A percentile compares a stretch with the other conserved stretches of the same genome.
Evolutionary conservation across 2,888 invertebrate species (phyloP).

Genomic region (Trissonchulus sp.): DNA sequence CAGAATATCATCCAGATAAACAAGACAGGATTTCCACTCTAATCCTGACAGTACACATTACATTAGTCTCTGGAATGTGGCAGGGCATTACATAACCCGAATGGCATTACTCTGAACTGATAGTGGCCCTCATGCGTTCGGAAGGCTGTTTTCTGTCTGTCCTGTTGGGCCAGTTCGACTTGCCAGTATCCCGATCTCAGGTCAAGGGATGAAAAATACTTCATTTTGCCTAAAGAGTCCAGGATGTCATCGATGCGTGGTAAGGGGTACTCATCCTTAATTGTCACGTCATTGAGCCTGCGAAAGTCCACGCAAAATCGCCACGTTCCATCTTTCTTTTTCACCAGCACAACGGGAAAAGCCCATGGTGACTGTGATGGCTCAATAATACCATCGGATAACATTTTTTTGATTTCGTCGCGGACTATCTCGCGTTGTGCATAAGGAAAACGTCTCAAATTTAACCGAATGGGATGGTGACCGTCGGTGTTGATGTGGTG

Average conservation of each 20-base stretch:
- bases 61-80: conserved; percentile 5
- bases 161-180: not conserved
- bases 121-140: not conserved
- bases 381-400: not conserved
- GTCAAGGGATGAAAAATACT: not conserved
- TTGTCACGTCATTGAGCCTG: too few species aligned
- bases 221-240: too few species aligned
- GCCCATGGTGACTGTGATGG: not conserved
- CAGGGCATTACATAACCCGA: conserved; percentile 10
- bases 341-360: too few species aligned
- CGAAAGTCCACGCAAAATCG: too few species aligned
- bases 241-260: too few species aligned
- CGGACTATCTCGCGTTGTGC: not conserved
- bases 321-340: too few species aligned
- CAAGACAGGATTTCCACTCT: not conserved
- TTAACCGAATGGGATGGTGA: not conserved
- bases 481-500: conserved; percentile 9
- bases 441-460: not conserved
- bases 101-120: not conserved
- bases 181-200: conserved; percentile 1
- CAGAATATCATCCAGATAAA: too few species aligned
- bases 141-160: conserved; percentile 10
- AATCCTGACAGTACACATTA: not conserved
- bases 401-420: not conserved
- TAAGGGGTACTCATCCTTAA: not conserved